Percentiles rank a stretch among this genome's conserved stretches.
Evolutionary conservation across 2,113 vertebrate species (phyloP).

Genomic region (Penelope pileata): DNA sequence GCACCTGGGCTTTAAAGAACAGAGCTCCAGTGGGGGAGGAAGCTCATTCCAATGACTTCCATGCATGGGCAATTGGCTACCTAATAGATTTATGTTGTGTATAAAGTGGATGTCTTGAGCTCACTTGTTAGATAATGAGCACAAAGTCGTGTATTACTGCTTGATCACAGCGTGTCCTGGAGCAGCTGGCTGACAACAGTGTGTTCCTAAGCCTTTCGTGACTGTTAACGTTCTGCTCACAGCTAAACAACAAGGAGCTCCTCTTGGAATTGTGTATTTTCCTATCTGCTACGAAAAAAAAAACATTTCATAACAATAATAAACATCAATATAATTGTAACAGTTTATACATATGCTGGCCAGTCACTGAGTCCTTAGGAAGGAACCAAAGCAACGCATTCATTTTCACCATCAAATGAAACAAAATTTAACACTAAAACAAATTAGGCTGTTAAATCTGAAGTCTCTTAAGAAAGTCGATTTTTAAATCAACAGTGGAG

Average conservation of each 20-base stretch:
- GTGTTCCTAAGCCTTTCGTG: background rate
- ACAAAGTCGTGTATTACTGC: background rate
- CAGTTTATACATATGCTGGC: background rate
- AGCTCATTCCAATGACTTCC: background rate
- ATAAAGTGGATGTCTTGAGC: background rate
- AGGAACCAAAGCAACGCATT: background rate
- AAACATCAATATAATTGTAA: background rate
- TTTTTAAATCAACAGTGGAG: background rate
- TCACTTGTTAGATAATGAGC: background rate
- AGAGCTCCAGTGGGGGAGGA: background rate
- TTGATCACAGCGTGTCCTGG: background rate
- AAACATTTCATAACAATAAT: background rate
- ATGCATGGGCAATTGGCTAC: background rate
- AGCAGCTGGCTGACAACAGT: background rate
- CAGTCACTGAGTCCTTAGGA: background rate
- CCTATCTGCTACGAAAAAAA: background rate
- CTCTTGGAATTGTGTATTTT: background rate
- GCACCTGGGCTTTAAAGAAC: background rate
- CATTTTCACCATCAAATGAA: background rate
- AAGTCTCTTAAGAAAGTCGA: background rate
- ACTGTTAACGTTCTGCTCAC: background rate
- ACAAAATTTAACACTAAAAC: background rate
- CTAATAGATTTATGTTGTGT: background rate
- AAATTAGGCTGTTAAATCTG: background rate
- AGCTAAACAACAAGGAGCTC: too few species aligned